Percentiles rank a stretch among this genome's conserved stretches.
phyloP scores from a whole-genome alignment of 2,113 vertebrate genomes.

The Anhinga rufa region DNA sequence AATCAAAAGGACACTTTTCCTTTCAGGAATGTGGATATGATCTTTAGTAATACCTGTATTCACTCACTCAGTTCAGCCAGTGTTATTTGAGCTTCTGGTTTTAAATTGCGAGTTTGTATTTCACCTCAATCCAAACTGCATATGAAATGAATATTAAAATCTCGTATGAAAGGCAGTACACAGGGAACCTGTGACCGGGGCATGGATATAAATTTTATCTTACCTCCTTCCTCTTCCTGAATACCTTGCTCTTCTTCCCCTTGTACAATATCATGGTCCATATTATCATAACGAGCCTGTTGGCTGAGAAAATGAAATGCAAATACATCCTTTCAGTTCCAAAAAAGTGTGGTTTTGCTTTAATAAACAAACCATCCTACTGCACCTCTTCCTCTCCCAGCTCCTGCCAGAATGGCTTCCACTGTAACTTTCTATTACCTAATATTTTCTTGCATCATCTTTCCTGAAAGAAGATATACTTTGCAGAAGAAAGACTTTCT shows the following conservation, averaged over 20 bases:
- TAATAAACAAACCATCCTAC: background rate
- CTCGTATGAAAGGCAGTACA: background rate
- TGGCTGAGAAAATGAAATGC: constrained; percentile 72
- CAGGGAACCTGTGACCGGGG: background rate
- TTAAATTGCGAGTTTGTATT: background rate
- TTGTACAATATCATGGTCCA: constrained; percentile 84
- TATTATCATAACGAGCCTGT: constrained; percentile 77
- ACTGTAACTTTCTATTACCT: background rate
- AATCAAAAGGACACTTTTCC: background rate
- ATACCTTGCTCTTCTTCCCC: constrained; percentile 77
- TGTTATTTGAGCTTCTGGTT: background rate
- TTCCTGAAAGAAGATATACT: background rate
- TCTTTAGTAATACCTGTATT: background rate
- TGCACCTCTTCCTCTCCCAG: background rate
- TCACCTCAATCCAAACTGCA: background rate
- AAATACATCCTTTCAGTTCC: background rate
- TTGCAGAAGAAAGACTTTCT: background rate
- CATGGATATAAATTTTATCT: background rate
- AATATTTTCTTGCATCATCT: background rate
- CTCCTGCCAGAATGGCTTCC: background rate
- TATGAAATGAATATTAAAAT: background rate
- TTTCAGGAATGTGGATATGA: background rate
- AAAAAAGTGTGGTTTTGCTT: background rate
- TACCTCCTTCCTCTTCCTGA: constrained; percentile 82
- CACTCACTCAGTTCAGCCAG: background rate